Evolutionary conservation across 2,797 vertebrate species (phyloP).

Genomic region (Falco novaeseelandiae): DNA sequence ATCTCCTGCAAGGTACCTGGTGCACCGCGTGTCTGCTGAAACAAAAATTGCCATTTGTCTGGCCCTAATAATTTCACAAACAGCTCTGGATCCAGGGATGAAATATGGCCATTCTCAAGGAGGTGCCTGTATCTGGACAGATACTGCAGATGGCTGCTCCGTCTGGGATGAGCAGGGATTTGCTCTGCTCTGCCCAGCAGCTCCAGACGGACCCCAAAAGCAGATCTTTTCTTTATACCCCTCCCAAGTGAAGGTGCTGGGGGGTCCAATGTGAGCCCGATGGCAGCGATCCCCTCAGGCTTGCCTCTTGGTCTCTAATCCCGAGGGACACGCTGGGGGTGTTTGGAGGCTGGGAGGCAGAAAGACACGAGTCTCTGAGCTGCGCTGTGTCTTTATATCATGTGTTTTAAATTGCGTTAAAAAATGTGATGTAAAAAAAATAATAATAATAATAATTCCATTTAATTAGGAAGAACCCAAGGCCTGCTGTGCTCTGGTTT

Average conservation of each 20-base stretch:
- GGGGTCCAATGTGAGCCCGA: accelerated
- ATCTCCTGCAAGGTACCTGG: neutral
- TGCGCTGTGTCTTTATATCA: neutral
- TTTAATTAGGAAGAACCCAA: neutral
- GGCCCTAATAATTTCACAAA: constrained; percentile 8
- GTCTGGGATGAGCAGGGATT: neutral
- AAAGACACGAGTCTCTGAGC: neutral
- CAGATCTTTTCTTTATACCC: accelerated
- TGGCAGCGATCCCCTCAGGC: neutral
- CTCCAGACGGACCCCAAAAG: neutral
- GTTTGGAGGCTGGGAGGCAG: neutral
- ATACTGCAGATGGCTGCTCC: neutral
- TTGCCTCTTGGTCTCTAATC: accelerated
- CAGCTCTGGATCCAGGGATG: neutral
- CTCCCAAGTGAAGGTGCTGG: neutral
- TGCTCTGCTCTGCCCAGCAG: neutral
- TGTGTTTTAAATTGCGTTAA: neutral
- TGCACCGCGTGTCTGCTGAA: neutral
- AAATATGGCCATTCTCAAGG: neutral
- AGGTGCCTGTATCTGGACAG: neutral
- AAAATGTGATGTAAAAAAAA: neutral
- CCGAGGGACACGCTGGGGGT: accelerated
- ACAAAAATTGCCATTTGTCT: neutral
- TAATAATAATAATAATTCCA: neutral
- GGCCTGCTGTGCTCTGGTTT: neutral